A percentile compares a stretch with the other conserved stretches of the same genome.
These are phyloP conservation scores for Drosophila heteroneura DNA, from an alignment of 2,888 invertebrate genomes.

Conservation along the genomic window DNA sequence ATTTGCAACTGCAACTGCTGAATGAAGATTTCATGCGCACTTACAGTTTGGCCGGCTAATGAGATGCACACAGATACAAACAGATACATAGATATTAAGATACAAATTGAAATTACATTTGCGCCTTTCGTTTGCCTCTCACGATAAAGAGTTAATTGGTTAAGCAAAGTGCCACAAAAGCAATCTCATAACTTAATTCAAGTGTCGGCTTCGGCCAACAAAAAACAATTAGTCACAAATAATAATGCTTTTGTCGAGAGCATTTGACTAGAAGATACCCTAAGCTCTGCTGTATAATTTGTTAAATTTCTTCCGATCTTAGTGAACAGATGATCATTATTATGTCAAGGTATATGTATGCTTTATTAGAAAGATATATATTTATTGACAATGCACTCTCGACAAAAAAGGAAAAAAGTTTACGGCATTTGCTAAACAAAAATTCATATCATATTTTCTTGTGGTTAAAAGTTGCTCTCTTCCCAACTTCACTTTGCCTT, in stretches of 20 bases:
- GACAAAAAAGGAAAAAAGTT: no score
- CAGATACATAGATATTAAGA: conserved; percentile 9
- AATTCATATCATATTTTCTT: neutral
- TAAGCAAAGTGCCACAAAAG: conserved; percentile 30
- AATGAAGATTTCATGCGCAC: conserved; percentile 34
- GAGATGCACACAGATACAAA: conserved; percentile 4
- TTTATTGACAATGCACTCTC: neutral
- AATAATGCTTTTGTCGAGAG: neutral
- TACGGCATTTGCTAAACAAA: neutral
- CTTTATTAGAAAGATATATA: neutral
- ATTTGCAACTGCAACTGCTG: conserved; percentile 64
- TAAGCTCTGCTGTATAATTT: neutral
- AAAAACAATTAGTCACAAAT: neutral
- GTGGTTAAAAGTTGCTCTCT: neutral
- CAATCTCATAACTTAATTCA: conserved; percentile 24
- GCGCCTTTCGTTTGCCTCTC: conserved; percentile 31
- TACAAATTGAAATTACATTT: conserved; percentile 26
- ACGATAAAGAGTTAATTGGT: conserved; percentile 64
- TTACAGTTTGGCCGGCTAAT: conserved; percentile 32
- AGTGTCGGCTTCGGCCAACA: conserved; percentile 7
- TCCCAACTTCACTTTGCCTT: neutral
- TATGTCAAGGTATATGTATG: neutral
- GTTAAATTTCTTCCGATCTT: neutral
- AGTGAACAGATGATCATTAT: neutral
- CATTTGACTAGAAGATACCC: conserved; percentile 3